A percentile compares a stretch with the other conserved stretches of the same genome.
phyloP scores from a whole-genome alignment of 2,797 vertebrate species.

The Phalanger gymnotis region DNA sequence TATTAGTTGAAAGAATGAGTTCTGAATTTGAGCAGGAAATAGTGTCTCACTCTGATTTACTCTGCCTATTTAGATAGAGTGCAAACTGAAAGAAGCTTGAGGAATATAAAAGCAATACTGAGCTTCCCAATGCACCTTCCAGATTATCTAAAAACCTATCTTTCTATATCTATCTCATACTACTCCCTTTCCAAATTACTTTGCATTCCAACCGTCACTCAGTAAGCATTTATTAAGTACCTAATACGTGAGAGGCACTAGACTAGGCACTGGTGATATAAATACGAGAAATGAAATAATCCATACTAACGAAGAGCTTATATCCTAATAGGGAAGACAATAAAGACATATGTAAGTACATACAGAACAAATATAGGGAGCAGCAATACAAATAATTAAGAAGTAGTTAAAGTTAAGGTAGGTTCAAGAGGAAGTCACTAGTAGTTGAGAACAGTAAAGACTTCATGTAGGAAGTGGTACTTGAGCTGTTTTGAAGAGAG shows the following conservation, averaged over 20 bases:
- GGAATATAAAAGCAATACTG: background rate
- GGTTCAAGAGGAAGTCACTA: too few relatives aligned
- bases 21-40: constrained; percentile 33
- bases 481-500: too few relatives aligned
- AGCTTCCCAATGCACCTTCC: background rate
- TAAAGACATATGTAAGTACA: too few relatives aligned
- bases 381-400: background rate
- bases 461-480: too few relatives aligned
- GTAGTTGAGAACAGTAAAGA: too few relatives aligned
- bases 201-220: background rate
- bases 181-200: background rate
- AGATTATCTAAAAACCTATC: background rate
- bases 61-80: background rate
- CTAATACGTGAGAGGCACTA: background rate
- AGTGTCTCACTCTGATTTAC: constrained; percentile 3
- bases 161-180: background rate
- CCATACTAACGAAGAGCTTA: too few relatives aligned
- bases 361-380: background rate
- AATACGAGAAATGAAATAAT: background rate
- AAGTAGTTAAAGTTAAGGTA: background rate
- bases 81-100: constrained; percentile 32
- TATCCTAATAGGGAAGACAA: too few relatives aligned
- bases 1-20: constrained; percentile 35
- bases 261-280: background rate
- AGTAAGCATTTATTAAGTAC: background rate